phyloP scores from a whole-genome alignment of 1,140 invertebrate species.

The Apocrypta bakeri region DNA sequence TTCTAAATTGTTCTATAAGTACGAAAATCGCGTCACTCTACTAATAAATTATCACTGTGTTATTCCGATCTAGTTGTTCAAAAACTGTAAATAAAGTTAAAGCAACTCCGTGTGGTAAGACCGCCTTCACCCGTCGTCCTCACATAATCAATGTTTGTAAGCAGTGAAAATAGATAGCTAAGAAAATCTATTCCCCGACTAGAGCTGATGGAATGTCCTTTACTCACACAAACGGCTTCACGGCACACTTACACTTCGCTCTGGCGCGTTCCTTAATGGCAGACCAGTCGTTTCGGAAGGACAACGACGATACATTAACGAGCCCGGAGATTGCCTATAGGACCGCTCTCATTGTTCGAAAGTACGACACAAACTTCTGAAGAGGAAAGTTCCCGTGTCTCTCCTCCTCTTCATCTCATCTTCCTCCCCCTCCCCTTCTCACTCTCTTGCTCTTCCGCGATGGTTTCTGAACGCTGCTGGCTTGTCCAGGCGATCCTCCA shows the following conservation, averaged over 20 bases:
- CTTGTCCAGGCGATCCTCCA: neutral
- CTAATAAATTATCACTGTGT: too few relatives aligned
- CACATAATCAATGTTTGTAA: neutral
- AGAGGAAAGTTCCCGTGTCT: slow-evolving; percentile 29
- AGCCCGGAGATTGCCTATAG: slow-evolving; percentile 27
- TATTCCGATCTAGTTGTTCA: too few relatives aligned
- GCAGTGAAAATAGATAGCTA: neutral
- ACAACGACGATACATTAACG: slow-evolving; percentile 37
- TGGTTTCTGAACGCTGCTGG: neutral
- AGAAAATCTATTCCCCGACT: slow-evolving; percentile 1
- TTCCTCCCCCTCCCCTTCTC: neutral
- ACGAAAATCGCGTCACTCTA: too few relatives aligned
- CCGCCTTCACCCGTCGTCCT: neutral
- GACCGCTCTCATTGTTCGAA: slow-evolving; percentile 17
- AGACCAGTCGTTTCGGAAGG: neutral
- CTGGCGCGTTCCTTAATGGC: neutral
- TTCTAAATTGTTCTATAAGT: too few relatives aligned
- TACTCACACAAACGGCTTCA: neutral
- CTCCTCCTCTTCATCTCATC: neutral
- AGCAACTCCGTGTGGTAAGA: neutral
- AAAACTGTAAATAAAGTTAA: neutral
- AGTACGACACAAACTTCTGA: slow-evolving; percentile 2
- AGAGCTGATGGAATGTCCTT: neutral
- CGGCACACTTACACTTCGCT: neutral
- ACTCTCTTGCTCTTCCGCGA: neutral